These are phyloP conservation scores for Melipona beecheii DNA, from an alignment of 2,888 invertebrate genomes.

Conservation along the genomic window DNA sequence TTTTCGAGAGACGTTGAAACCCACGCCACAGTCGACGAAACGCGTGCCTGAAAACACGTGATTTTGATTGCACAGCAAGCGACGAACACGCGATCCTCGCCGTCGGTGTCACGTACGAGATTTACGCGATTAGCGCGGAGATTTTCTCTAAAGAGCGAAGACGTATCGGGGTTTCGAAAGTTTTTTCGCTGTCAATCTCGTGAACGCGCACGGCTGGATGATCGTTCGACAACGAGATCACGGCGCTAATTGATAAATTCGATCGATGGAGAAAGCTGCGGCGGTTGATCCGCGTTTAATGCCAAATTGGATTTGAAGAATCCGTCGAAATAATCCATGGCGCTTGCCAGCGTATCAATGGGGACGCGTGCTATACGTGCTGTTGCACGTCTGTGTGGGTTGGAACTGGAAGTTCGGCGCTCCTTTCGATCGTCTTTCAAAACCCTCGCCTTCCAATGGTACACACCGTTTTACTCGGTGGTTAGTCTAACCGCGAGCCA, in stretches of 20 bases:
- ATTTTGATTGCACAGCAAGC: neutral
- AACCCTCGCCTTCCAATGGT: constrained; percentile 46
- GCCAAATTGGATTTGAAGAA: constrained; percentile 49
- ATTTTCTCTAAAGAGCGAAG: neutral
- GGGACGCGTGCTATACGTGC: constrained; percentile 35
- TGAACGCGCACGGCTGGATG: neutral
- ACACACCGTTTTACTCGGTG: constrained; percentile 59
- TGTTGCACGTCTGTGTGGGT: constrained; percentile 24
- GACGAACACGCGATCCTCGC: neutral
- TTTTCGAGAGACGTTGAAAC: constrained; percentile 15
- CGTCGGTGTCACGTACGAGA: neutral
- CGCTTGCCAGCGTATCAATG: constrained; percentile 57
- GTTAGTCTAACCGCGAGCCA: constrained; percentile 65
- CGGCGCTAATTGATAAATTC: neutral
- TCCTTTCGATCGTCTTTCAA: constrained; percentile 50
- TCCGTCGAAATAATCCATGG: constrained; percentile 35
- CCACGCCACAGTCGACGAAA: neutral
- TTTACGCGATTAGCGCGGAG: constrained; percentile 5
- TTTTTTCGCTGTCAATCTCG: neutral
- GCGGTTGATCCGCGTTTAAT: constrained; percentile 35
- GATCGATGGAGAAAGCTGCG: constrained; percentile 22
- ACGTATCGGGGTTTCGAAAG: neutral
- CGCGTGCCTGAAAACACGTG: constrained; percentile 2
- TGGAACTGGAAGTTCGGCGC: constrained; percentile 1
- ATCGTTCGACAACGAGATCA: constrained; percentile 36